Percentiles rank a stretch among this genome's conserved stretches.
Conservation (phyloP, 2,113 vertebrate genomes). For the Xyrauchen texanus region DNA sequence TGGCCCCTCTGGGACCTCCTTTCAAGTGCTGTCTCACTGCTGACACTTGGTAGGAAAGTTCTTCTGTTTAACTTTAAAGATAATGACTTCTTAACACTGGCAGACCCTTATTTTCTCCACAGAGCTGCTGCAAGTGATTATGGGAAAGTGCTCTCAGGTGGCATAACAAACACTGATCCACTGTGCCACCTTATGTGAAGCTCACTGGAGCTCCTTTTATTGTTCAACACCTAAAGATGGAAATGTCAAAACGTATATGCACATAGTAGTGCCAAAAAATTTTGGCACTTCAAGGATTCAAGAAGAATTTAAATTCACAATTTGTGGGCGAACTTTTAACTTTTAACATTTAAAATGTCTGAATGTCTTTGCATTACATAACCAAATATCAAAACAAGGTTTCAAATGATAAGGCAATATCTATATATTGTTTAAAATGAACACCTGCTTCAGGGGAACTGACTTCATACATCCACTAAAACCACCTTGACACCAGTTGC, state of each 20-base stretch:
- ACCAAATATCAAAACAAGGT: too few relatives aligned
- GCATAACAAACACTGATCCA: background rate
- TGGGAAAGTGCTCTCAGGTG: background rate
- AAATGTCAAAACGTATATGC: background rate
- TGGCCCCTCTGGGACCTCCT: slow-evolving; percentile 39
- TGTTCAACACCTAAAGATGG: background rate
- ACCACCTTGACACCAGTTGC: too few relatives aligned
- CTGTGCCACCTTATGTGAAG: background rate
- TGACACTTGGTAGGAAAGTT: slow-evolving; percentile 34
- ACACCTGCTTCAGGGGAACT: too few relatives aligned
- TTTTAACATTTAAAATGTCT: too few relatives aligned
- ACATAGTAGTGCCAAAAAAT: background rate
- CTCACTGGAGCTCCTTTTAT: background rate
- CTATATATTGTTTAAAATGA: too few relatives aligned
- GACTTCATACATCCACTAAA: too few relatives aligned
- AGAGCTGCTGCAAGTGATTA: slow-evolving; percentile 5
- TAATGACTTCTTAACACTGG: slow-evolving; percentile 36
- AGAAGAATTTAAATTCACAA: too few relatives aligned
- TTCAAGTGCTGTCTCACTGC: slow-evolving; percentile 28
- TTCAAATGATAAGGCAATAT: too few relatives aligned
- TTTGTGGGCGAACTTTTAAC: too few relatives aligned
- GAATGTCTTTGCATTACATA: too few relatives aligned
- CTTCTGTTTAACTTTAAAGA: slow-evolving; percentile 18
- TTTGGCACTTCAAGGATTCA: too few relatives aligned
- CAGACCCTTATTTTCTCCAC: slow-evolving; percentile 16